phyloP scores from a whole-genome alignment of 2,888 invertebrate species.

The Dynastes grantii region DNA sequence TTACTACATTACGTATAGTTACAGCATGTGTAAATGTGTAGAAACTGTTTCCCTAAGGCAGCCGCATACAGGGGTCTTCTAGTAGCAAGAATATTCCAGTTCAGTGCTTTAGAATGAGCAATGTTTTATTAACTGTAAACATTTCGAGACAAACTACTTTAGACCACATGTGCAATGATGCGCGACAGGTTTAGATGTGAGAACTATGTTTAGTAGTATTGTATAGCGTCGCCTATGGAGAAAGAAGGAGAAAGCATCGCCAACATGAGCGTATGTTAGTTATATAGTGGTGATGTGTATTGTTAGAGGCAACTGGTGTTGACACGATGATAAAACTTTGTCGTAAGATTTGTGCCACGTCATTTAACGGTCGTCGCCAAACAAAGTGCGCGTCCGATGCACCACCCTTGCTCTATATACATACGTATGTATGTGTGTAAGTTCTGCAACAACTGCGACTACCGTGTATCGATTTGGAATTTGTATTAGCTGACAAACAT shows the following conservation, averaged over 20 bases:
- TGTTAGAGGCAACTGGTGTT: constrained; percentile 69
- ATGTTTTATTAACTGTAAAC: constrained; percentile 39
- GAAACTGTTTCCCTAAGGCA: neutral
- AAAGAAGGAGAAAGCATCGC: constrained; percentile 44
- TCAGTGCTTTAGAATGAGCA: neutral
- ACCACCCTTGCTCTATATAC: constrained; percentile 54
- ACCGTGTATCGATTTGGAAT: constrained; percentile 64
- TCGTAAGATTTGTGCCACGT: constrained; percentile 67
- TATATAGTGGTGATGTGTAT: constrained; percentile 62
- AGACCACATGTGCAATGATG: constrained; percentile 30
- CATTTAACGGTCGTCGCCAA: constrained; percentile 66
- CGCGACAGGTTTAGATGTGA: constrained; percentile 18
- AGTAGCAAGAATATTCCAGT: constrained; percentile 24
- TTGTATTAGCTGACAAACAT: constrained; percentile 28
- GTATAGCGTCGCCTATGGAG: constrained; percentile 29
- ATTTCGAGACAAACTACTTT: constrained; percentile 31
- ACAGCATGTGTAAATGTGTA: neutral
- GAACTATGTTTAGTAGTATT: constrained; percentile 7
- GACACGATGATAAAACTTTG: constrained; percentile 68
- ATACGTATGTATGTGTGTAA: neutral
- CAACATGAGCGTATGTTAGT: constrained; percentile 48
- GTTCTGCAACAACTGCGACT: constrained; percentile 12
- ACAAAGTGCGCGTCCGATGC: constrained; percentile 67
- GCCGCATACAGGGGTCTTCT: neutral
- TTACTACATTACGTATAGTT: too few species aligned